Conservation (phyloP, 2,113 vertebrate species). For the Pipa parva region DNA sequence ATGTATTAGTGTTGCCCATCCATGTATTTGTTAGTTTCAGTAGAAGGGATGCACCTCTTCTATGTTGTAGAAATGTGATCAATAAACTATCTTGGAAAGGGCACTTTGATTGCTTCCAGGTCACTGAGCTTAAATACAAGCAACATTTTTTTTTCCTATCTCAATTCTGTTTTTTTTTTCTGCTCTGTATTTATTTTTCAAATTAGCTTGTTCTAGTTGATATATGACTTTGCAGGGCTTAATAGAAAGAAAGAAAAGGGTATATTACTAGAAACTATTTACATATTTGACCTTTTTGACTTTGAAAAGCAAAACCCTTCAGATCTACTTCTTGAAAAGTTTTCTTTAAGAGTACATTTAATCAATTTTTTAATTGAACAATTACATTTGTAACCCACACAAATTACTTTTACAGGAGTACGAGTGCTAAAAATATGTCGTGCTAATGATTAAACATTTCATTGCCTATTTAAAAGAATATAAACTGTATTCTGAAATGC, state of each 20-base stretch:
- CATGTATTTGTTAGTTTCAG: slow-evolving; percentile 33
- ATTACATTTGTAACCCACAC: neutral
- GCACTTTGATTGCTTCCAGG: slow-evolving; percentile 37
- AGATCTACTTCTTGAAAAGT: slow-evolving; percentile 40
- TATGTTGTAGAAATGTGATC: slow-evolving; percentile 36
- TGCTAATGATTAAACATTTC: slow-evolving; percentile 51
- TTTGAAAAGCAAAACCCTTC: slow-evolving; percentile 4
- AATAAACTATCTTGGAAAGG: slow-evolving; percentile 45
- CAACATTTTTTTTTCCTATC: slow-evolving; percentile 1
- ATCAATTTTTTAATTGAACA: neutral
- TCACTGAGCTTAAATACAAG: slow-evolving; percentile 22
- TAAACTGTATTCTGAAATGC: slow-evolving; percentile 31
- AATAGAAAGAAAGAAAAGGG: slow-evolving; percentile 11
- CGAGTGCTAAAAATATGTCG: slow-evolving; percentile 33
- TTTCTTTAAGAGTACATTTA: slow-evolving; percentile 31
- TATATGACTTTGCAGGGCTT: neutral
- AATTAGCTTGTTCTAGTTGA: slow-evolving; percentile 11
- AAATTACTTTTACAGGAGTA: neutral
- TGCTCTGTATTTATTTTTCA: slow-evolving; percentile 29
- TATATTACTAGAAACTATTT: neutral
- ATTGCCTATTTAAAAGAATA: slow-evolving; percentile 50
- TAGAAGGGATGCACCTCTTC: slow-evolving; percentile 19
- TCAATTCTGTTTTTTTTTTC: neutral
- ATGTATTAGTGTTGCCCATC: slow-evolving; percentile 1
- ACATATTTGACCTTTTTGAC: slow-evolving; percentile 12